Base-by-base conservation (phyloP, 1,140 invertebrate species). In the Cephus cinctus region DNA sequence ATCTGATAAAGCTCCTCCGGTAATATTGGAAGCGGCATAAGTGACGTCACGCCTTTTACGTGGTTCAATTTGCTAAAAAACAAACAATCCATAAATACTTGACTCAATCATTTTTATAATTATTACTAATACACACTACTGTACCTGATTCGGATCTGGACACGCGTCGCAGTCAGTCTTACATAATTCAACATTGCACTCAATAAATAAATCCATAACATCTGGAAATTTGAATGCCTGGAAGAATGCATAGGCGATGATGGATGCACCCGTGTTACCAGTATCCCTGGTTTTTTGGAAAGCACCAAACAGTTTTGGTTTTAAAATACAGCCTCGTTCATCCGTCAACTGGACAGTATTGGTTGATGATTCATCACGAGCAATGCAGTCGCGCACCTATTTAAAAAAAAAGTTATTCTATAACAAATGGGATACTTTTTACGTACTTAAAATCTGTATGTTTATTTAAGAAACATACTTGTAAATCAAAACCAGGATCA, bases 211-310 rank as follows among this genome's bases (percentile, higher is more conserved):
- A 58, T 94, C 89, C 85, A 92, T 90, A 18, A 87, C 83, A 62
- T 94, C 90, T 0, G 90, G 90, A 73, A 94, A 94, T 72, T 92
- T 92, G 69, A 94, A 92, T 0, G 89, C 89, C 67, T 88, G 86
- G 69, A 94, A 87, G 71, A 82, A 88, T 0, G 90, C 86, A 56
- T 85, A 93, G 1, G 89, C 87, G 21, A 92, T 85, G 5, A 91
- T 81, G 1, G 86, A 86, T 3, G 86, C 86, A n/a, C 85, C 86
- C 0, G 81, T 82, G 36, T 83, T 84, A 30, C 85, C 83, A 8
- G 88, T 88, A 9, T 89, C 83, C 47, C 80, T 81, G 1, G 87
- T 90, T 56, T 88, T 89, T 59, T 89, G 86, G 83, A 91, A 91
- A 2, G 86, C 81, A 4, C 86, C 88, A 63, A 91, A 90, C 1